Percentiles rank a stretch among this genome's conserved stretches.
phyloP scores from a whole-genome alignment of 2,113 vertebrate genomes.

The Nettapus auritus region DNA sequence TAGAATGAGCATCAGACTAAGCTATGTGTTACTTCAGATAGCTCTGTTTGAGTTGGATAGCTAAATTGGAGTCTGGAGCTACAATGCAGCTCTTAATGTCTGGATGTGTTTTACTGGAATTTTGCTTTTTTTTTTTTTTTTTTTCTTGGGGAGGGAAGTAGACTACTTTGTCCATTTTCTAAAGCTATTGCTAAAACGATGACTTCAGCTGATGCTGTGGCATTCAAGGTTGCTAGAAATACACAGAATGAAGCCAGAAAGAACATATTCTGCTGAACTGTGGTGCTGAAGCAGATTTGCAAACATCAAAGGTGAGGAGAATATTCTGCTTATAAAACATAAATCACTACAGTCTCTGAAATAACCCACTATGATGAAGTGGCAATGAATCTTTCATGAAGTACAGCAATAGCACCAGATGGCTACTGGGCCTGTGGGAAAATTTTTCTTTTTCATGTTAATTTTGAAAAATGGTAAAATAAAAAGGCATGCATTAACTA shows the following conservation, averaged over 20 bases:
- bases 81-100: not conserved
- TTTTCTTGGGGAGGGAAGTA: not conserved
- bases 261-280: constrained; percentile 29
- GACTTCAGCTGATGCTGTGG: not conserved
- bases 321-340: constrained; percentile 42
- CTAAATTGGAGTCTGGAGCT: not conserved
- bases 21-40: not conserved
- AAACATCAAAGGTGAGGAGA: constrained; percentile 20
- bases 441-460: constrained; percentile 11
- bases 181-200: not conserved
- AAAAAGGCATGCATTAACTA: not conserved
- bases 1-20: not conserved
- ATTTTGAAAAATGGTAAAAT: not conserved
- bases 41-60: not conserved
- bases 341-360: constrained; percentile 32
- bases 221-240: constrained; percentile 17
- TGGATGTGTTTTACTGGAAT: not conserved
- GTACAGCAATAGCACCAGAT: constrained; percentile 31
- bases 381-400: constrained; percentile 57
- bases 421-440: constrained; percentile 34
- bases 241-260: not conserved
- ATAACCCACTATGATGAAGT: constrained; percentile 44
- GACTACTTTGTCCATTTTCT: not conserved
- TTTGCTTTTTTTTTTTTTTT: not conserved
- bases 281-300: constrained; percentile 9